Evolutionary conservation across 2,113 vertebrate species (phyloP), one percentile per base, ranked within the genome.

Genomic region (Neodontobutis hainanensis): DNA sequence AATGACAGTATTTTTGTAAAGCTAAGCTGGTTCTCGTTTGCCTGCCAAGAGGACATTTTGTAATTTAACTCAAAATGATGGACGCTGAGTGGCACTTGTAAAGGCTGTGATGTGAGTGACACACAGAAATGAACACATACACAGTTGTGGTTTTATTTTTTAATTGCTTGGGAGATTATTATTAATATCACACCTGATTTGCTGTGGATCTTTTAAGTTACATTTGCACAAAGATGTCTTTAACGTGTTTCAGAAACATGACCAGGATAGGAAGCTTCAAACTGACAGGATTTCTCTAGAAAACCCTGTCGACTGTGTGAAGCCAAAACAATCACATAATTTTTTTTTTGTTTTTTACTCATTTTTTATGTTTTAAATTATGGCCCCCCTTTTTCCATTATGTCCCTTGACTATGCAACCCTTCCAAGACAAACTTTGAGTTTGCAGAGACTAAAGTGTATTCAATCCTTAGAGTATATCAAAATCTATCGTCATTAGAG

Each of bases 341-440:
- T 76, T 67, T 82, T 59, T 73, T 27, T 27, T 55, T 32, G 56
- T 75, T 65, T 49, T 73, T 75, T 81, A 65, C 76, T 59, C 59
- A 56, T 53, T 60, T 46, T 61, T 0, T 59, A 38, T 82, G 59
- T 81, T 81, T 81, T 78, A 78, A 78, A 57, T 74, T 76, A 63
- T 70, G 16, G 56, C 14, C 43, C 70, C 45, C 14, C 5, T 27
- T 16, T 68, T 61, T 57, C 36, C 40, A 27, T 80, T 74, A 46
- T 38, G 85, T 61, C 71, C 73, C 78, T 78, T 46, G 70, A 89
- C 90, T 92, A 92, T 92, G 91, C 90, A 92, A 91, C 85, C 67
- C 62, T 81, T 70, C 83, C 50, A 75, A 78, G 62, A 51, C 42
- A 43, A 57, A 77, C 65, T 61, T 75, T 70, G 65, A 55, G 61